Base-by-base conservation (phyloP, 2,888 invertebrate species). In the Rhimphoctona megacephalus region DNA sequence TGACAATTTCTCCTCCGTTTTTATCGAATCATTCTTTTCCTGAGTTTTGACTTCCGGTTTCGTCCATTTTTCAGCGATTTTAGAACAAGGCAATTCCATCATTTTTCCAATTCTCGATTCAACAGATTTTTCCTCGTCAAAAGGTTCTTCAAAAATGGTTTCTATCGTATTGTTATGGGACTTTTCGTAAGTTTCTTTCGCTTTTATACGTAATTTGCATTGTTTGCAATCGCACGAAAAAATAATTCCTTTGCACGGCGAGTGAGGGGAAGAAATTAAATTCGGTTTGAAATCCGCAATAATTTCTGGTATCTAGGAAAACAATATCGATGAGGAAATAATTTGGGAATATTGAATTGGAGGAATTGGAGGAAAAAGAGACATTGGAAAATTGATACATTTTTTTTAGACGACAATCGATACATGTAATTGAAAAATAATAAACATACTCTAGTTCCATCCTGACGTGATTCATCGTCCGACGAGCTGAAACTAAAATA, bases 401-500 rank as follows among this genome's bases (percentile, higher is more conserved):
- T 30, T 39, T 14, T 76, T 7, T 22, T 9, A 39, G 6, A 54
- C 22, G 43, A 9, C 19, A 61, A 49, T 22, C 7, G 30, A 54
- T 52, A 2, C 4, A 25, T 6, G 5, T 17, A 17, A 30, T 61
- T 17, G 1, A 8, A 67, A n/a, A 67, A 43, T 39, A 4, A 30
- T 64, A 8, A 33, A 43, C 76, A 25, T 78, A 57, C 77, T 64
- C 52, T 72, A 2, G n/a, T 36, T n/a, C 22, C 22, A 30, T 79
- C 39, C 22, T 14, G 57, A 39, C 30, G 73, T 11, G 79, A 77
- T 66, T n/a, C 77, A 36, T 66, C 85, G 52, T 33, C 46, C n/a
- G 25, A 25, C 36, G 81, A 81, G 25, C 85, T 85, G 72, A 25
- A 85, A 85, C 14, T 25, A 0, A 66, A 81, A 46, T 11, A 43